phyloP scores from a whole-genome alignment of 2,797 vertebrate species.

The Fundulus diaphanus region DNA sequence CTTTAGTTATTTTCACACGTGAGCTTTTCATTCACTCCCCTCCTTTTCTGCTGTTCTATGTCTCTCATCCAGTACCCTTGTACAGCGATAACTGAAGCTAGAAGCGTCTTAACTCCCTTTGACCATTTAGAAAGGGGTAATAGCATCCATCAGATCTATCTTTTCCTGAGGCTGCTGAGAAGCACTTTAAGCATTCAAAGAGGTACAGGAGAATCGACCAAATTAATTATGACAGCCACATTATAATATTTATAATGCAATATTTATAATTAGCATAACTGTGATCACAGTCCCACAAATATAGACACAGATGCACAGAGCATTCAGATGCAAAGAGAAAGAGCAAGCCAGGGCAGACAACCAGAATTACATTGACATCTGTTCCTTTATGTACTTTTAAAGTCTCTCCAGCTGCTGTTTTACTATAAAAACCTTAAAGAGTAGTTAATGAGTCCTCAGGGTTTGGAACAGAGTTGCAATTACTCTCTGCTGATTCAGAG shows the following conservation, averaged over 20 bases:
- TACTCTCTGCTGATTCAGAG: slow-evolving; percentile 55
- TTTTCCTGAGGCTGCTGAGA: background rate
- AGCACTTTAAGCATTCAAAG: background rate
- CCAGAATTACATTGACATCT: slow-evolving; percentile 58
- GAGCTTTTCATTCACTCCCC: background rate
- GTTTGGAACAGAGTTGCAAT: slow-evolving; percentile 62
- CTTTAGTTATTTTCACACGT: background rate
- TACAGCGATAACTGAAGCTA: background rate
- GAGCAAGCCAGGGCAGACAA: slow-evolving; percentile 30
- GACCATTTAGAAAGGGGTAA: background rate
- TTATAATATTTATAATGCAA: slow-evolving; percentile 5
- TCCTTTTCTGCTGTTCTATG: background rate
- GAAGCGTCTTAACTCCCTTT: background rate
- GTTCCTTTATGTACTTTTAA: slow-evolving; percentile 63
- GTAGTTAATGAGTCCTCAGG: slow-evolving; percentile 59
- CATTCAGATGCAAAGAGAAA: slow-evolving; percentile 8
- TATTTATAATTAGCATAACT: background rate
- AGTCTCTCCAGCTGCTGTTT: slow-evolving; percentile 55
- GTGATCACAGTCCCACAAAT: slow-evolving; percentile 2
- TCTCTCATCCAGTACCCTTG: background rate
- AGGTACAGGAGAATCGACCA: background rate
- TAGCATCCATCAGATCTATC: background rate
- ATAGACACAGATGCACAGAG: slow-evolving; percentile 26
- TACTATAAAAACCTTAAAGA: slow-evolving; percentile 55
- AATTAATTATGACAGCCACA: slow-evolving; percentile 23